phyloP scores from a whole-genome alignment of 2,113 vertebrate genomes.

The Oreochromis tanganicae region DNA sequence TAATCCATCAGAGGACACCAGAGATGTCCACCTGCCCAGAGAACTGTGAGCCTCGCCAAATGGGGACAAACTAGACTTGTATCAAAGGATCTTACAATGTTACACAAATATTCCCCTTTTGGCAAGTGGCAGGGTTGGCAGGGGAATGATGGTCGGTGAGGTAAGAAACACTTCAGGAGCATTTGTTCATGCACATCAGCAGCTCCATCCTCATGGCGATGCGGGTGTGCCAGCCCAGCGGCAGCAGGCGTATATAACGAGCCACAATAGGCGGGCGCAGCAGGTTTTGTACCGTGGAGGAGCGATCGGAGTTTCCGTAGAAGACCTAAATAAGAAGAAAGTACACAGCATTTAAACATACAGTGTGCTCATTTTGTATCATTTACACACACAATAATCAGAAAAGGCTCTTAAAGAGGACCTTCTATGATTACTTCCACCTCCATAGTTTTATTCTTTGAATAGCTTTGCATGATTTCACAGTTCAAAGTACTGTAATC shows the following conservation, averaged over 20 bases:
- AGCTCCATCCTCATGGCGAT: slow-evolving; percentile 95
- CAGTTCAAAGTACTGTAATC: background rate
- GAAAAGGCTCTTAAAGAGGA: background rate
- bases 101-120: background rate
- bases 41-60: background rate
- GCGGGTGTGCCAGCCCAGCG: slow-evolving; percentile 94
- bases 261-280: slow-evolving; percentile 89
- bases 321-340: slow-evolving; percentile 79
- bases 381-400: background rate
- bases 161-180: slow-evolving; percentile 62
- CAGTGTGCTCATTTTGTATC: background rate
- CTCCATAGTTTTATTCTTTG: background rate
- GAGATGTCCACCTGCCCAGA: background rate
- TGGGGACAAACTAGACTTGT: background rate
- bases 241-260: slow-evolving; percentile 87
- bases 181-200: slow-evolving; percentile 90
- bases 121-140: background rate
- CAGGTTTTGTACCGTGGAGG: slow-evolving; percentile 91
- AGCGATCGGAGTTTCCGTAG: slow-evolving; percentile 92
- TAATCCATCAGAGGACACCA: background rate
- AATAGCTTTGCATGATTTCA: background rate
- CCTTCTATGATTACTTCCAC: background rate
- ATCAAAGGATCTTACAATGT: background rate
- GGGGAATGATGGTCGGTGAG: background rate
- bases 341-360: slow-evolving; percentile 76